A percentile compares a stretch with the other conserved stretches of the same genome.
Conservation (phyloP, 1,140 invertebrate species). For the Cheumatopsyche charites region DNA sequence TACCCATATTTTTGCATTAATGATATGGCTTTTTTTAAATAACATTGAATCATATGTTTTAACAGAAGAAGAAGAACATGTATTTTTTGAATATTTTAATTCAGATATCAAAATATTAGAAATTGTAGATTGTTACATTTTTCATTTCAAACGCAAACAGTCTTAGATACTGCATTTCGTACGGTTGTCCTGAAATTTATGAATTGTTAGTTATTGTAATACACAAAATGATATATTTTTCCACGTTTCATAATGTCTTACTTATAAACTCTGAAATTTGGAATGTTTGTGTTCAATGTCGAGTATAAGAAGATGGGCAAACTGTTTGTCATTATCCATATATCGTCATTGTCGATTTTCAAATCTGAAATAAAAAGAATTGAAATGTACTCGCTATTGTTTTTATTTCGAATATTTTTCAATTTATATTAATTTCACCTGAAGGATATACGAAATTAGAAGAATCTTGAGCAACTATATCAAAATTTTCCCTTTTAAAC, state of each 20-base stretch:
- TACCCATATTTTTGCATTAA: neutral
- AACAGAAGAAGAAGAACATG: no score
- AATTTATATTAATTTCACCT: constrained; percentile 51
- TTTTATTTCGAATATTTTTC: neutral
- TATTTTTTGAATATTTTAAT: no score
- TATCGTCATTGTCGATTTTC: constrained; percentile 61
- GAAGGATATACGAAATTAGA: constrained; percentile 70
- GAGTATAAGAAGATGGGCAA: constrained; percentile 67
- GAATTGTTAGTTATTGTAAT: neutral
- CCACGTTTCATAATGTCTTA: constrained; percentile 35
- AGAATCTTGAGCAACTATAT: constrained; percentile 64
- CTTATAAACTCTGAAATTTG: constrained; percentile 66
- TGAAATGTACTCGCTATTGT: neutral
- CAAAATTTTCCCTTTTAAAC: constrained; percentile 64
- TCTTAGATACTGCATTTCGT: neutral
- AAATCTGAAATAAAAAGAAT: constrained; percentile 51
- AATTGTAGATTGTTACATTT: no score
- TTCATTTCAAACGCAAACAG: neutral
- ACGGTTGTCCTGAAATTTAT: constrained; percentile 15
- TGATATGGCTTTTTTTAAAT: neutral
- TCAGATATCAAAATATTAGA: no score
- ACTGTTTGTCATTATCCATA: constrained; percentile 67
- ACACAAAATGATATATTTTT: neutral
- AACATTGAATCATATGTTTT: no score
- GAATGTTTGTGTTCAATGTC: constrained; percentile 60